Conservation (phyloP, 2,797 vertebrate genomes). For the Arctocebus calabarensis region DNA sequence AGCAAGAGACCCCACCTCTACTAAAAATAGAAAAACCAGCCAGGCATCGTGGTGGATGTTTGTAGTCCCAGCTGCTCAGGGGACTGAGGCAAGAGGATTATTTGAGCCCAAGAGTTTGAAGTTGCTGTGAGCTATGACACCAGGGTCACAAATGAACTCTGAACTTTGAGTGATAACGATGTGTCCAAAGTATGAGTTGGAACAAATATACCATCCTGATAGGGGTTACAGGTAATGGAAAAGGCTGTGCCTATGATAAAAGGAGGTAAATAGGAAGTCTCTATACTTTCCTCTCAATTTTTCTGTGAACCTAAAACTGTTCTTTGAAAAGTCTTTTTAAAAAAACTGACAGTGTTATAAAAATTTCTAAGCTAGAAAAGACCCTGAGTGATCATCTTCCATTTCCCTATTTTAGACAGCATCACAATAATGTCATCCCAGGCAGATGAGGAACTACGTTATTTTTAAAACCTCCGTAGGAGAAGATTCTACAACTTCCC, state of each 20-base stretch:
- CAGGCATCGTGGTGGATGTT: no score
- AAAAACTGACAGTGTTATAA: constrained; percentile 60
- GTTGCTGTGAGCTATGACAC: no score
- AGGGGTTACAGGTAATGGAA: not conserved
- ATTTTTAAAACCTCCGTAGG: constrained; percentile 72
- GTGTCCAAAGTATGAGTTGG: not conserved
- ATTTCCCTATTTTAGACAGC: constrained; percentile 54
- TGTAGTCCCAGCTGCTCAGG: no score
- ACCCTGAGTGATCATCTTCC: constrained; percentile 58
- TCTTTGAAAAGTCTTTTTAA: constrained; percentile 1
- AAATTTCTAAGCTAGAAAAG: constrained; percentile 50
- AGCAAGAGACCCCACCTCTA: no score
- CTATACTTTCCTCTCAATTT: not conserved
- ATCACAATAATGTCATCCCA: constrained; percentile 63
- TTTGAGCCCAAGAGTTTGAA: no score
- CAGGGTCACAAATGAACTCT: not conserved
- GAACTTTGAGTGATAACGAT: not conserved
- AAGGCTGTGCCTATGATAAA: no score
- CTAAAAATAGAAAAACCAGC: no score
- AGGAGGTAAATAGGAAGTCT: not conserved
- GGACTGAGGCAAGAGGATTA: no score
- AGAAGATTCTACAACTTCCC: constrained; percentile 65
- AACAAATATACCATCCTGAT: not conserved
- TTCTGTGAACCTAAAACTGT: constrained; percentile 13
- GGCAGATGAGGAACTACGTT: constrained; percentile 64